phyloP scores from a whole-genome alignment of 2,113 vertebrate species.

The Oncorhynchus clarkii region DNA sequence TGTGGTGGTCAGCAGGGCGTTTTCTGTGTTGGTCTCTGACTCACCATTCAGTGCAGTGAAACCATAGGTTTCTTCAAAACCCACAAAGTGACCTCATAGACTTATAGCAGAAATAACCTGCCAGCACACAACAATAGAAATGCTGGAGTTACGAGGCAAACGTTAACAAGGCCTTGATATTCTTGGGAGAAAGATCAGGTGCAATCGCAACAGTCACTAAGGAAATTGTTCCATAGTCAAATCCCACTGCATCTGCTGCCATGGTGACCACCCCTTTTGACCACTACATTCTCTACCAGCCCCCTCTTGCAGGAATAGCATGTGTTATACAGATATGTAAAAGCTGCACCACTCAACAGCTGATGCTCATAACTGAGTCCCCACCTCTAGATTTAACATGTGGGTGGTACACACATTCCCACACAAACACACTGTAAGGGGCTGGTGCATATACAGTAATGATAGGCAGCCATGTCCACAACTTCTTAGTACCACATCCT shows the following conservation, averaged over 20 bases:
- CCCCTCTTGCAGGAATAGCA: conserved; percentile 31
- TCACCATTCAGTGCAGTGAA: conserved; percentile 46
- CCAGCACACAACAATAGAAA: conserved; percentile 50
- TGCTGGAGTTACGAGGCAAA: conserved; percentile 52
- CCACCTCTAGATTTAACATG: conserved; percentile 31
- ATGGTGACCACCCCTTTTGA: conserved; percentile 17
- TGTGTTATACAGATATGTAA: conserved; percentile 24
- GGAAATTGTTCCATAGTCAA: background rate
- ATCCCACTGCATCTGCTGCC: conserved; percentile 5
- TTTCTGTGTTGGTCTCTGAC: conserved; percentile 45
- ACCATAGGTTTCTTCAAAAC: conserved; percentile 52
- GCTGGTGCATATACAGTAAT: background rate
- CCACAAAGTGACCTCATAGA: conserved; percentile 59
- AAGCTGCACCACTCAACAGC: conserved; percentile 31
- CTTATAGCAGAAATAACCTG: conserved; percentile 48
- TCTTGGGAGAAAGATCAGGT: conserved; percentile 2
- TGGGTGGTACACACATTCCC: conserved; percentile 13
- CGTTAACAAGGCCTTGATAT: conserved; percentile 5
- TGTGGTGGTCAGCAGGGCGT: conserved; percentile 51
- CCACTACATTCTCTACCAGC: background rate
- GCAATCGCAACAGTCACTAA: conserved; percentile 28
- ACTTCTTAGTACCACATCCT: too few relatives aligned
- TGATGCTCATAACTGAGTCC: conserved; percentile 41
- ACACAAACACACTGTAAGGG: conserved; percentile 31
- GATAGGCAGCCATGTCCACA: too few relatives aligned